These are phyloP conservation scores for Cerceris rybyensis DNA, from an alignment of 2,888 invertebrate species.

Conservation along the genomic window DNA sequence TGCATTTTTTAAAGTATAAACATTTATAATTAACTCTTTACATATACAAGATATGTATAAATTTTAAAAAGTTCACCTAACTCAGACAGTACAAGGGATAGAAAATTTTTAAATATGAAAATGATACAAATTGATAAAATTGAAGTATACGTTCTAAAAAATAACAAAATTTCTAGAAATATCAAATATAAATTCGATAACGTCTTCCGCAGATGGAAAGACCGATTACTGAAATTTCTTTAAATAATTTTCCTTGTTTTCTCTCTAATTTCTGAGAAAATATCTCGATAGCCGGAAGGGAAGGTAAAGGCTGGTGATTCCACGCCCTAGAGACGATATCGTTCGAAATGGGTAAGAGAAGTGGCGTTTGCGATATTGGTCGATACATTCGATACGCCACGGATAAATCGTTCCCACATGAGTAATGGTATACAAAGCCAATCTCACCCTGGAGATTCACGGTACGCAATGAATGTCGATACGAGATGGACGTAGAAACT, in stretches of 20 bases:
- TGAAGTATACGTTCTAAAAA: too few species aligned
- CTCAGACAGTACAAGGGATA: too few species aligned
- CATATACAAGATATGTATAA: too few species aligned
- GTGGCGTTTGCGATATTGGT: conserved; percentile 57
- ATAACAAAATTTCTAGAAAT: too few species aligned
- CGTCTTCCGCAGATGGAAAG: not conserved
- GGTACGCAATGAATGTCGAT: conserved; percentile 28
- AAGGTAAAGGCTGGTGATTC: not conserved
- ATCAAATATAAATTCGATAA: too few species aligned
- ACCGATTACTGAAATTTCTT: not conserved
- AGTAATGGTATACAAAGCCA: conserved; percentile 63
- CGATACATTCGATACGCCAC: conserved; percentile 43
- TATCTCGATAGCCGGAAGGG: conserved; percentile 27
- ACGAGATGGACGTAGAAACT: conserved; percentile 19
- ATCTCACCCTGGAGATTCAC: conserved; percentile 73
- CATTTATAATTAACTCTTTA: too few species aligned
- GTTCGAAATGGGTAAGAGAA: conserved; percentile 31
- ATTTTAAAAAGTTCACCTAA: too few species aligned
- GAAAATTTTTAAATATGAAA: too few species aligned
- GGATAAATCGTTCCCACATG: conserved; percentile 59
- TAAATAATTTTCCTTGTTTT: not conserved
- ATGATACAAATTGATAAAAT: too few species aligned
- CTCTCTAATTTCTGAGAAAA: conserved; percentile 13
- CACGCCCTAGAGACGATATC: conserved; percentile 22
- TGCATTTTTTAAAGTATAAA: too few species aligned